Evolutionary conservation across 2,888 invertebrate genomes (phyloP).

Genomic region (Subacronicta megacephala): DNA sequence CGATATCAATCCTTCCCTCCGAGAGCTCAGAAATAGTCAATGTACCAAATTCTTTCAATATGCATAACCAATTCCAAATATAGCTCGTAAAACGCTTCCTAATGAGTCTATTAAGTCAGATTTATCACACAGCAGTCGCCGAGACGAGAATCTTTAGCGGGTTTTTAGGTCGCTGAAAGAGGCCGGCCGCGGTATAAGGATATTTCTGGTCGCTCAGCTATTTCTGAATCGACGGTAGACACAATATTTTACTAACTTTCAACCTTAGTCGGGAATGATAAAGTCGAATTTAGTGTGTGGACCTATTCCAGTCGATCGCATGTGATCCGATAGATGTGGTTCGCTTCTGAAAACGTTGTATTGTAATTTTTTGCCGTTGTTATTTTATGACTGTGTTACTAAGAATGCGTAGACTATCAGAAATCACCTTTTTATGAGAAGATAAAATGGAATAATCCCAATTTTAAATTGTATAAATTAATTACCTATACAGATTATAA

Average conservation of each 20-base stretch:
- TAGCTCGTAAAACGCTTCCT: conserved; percentile 23
- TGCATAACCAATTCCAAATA: conserved; percentile 11
- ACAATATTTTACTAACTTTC: conserved; percentile 13
- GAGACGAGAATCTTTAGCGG: conserved; percentile 35
- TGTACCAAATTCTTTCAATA: conserved; percentile 34
- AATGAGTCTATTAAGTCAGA: conserved; percentile 25
- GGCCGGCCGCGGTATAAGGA: conserved; percentile 48
- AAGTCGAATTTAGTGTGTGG: conserved; percentile 31
- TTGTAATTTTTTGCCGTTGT: conserved; percentile 35
- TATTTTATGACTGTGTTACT: not conserved
- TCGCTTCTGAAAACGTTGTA: conserved; percentile 27
- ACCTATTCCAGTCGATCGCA: conserved; percentile 30
- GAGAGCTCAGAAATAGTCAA: conserved; percentile 26
- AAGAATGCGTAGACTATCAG: no score
- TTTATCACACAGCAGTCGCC: conserved; percentile 21
- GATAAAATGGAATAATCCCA: no score
- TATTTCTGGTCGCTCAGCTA: conserved; percentile 57
- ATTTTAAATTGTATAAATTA: no score
- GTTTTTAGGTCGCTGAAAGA: conserved; percentile 53
- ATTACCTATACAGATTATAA: not conserved
- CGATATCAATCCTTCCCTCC: not conserved
- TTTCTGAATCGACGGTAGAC: conserved; percentile 39
- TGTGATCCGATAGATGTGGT: conserved; percentile 40
- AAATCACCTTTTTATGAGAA: no score
- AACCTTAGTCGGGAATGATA: conserved; percentile 32